A percentile compares a stretch with the other conserved stretches of the same genome.
These are phyloP conservation scores for Malurus cyaneus DNA, from an alignment of 2,113 vertebrate species.

Conservation along the genomic window DNA sequence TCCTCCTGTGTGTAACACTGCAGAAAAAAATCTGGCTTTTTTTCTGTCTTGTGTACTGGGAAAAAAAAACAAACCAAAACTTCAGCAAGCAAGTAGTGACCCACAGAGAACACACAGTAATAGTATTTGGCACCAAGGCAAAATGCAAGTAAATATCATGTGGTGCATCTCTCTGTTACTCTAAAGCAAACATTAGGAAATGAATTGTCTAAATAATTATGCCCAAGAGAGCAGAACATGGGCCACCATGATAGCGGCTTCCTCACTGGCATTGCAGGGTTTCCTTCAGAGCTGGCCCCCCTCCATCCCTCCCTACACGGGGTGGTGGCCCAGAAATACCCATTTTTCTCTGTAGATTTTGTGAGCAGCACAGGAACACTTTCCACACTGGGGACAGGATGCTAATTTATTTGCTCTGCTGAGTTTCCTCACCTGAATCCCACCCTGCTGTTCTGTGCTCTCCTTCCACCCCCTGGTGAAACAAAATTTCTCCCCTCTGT, in stretches of 20 bases:
- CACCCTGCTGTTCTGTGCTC: background rate
- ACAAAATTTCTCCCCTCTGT: background rate
- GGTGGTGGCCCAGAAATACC: background rate
- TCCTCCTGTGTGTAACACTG: background rate
- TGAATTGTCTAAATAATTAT: background rate
- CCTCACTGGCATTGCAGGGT: accelerated
- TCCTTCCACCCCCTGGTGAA: background rate
- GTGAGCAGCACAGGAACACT: background rate
- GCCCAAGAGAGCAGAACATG: background rate
- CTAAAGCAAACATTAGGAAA: conserved; percentile 27
- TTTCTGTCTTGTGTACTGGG: background rate
- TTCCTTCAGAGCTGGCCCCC: background rate
- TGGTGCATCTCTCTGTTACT: background rate
- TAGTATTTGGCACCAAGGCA: background rate
- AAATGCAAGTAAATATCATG: background rate
- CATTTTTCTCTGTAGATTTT: background rate
- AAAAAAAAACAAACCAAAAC: background rate
- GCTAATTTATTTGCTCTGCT: background rate
- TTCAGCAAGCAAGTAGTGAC: background rate
- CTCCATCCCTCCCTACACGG: accelerated
- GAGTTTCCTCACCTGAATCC: background rate
- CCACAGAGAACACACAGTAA: background rate
- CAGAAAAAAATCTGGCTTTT: background rate
- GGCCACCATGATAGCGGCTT: background rate
- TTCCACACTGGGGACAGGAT: background rate